A percentile compares a stretch with the other conserved stretches of the same genome.
Evolutionary conservation across 2,888 invertebrate species (phyloP).

Genomic region (Coelopa pilipes): DNA sequence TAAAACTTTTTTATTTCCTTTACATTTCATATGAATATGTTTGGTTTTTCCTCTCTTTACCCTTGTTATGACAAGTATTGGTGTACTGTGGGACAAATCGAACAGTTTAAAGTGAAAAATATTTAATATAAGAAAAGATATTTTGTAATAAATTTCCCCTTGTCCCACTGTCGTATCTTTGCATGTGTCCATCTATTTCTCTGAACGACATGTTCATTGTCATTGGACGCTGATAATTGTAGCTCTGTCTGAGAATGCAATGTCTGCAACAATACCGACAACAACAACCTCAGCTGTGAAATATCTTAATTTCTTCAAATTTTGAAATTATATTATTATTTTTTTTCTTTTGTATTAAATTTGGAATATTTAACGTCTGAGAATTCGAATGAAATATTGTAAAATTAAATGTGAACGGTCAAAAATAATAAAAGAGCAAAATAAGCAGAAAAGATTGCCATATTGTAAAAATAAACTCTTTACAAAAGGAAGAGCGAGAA

Average conservation of each 20-base stretch:
- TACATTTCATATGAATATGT: background rate
- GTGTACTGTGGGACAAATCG: background rate
- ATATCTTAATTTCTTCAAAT: background rate
- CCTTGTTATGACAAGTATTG: too few relatives aligned
- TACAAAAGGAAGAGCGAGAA: constrained; percentile 9
- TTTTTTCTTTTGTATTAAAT: background rate
- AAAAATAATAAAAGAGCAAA: too few relatives aligned
- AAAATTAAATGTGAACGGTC: constrained; percentile 21
- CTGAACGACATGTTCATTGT: background rate
- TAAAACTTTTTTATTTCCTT: background rate
- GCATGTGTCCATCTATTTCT: too few relatives aligned
- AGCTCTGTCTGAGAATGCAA: constrained; percentile 17
- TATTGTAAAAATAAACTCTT: background rate
- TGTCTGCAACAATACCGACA: background rate
- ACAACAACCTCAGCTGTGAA: background rate
- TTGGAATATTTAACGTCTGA: constrained; percentile 4
- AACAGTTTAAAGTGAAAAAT: background rate
- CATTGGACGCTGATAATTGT: background rate
- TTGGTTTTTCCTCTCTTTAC: background rate
- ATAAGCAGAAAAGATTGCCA: too few relatives aligned
- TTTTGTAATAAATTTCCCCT: too few relatives aligned
- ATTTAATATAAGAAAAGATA: too few relatives aligned
- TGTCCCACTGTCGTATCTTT: too few relatives aligned
- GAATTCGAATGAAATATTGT: constrained; percentile 15
- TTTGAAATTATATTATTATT: background rate